phyloP scores from a whole-genome alignment of 2,113 vertebrate species.

The Poecile atricapillus region DNA sequence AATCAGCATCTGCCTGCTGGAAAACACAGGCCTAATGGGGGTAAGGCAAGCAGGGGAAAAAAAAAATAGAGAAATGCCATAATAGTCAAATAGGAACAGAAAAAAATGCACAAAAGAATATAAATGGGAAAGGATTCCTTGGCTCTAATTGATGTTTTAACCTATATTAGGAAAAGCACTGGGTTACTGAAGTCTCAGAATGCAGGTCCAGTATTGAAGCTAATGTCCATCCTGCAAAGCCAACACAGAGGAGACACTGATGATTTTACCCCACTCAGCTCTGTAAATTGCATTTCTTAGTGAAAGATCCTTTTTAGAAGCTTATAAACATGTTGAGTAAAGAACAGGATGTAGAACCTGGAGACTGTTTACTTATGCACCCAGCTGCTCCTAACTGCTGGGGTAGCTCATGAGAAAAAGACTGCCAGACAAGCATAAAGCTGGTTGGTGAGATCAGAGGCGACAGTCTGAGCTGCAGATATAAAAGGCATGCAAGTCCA shows the following conservation, averaged over 20 bases:
- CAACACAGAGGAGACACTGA: not conserved
- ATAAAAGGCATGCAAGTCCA: not conserved
- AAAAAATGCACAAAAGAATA: not conserved
- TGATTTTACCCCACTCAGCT: not conserved
- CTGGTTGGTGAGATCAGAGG: conserved; percentile 27
- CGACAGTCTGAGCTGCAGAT: not conserved
- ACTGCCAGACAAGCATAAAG: not conserved
- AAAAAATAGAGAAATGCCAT: not conserved
- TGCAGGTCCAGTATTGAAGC: not conserved
- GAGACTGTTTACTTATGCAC: conserved; percentile 30
- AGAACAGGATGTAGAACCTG: not conserved
- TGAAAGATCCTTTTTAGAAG: not conserved
- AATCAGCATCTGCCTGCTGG: conserved; percentile 48
- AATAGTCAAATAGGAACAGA: not conserved
- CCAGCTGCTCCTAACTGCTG: conserved; percentile 6
- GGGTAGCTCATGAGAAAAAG: conserved; percentile 6
- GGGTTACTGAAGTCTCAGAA: not conserved
- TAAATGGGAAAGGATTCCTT: not conserved
- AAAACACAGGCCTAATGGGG: conserved; percentile 14
- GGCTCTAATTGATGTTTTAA: not conserved
- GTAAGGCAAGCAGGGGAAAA: not conserved
- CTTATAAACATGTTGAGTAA: not conserved
- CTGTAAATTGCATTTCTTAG: not conserved
- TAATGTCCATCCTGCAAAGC: not conserved
- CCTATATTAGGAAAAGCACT: not conserved